Percentiles rank a stretch among this genome's conserved stretches.
Conservation (phyloP, 2,113 vertebrate genomes). For the Panthera uncia region DNA sequence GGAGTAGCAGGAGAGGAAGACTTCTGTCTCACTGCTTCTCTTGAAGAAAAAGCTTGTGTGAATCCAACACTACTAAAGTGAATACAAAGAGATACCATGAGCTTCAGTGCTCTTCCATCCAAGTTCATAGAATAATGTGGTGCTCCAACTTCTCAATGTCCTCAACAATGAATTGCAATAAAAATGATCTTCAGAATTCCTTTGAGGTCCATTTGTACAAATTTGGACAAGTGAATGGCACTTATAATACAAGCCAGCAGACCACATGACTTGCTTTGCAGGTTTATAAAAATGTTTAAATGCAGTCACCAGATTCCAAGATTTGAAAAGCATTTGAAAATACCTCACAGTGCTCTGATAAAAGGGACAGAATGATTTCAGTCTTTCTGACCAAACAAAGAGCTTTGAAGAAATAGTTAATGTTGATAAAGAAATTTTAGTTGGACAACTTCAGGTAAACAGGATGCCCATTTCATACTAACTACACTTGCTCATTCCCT, state of each 20-base stretch:
- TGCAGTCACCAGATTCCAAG: background rate
- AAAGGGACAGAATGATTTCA: background rate
- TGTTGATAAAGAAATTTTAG: background rate
- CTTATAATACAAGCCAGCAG: background rate
- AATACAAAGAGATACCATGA: background rate
- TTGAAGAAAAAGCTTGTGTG: background rate
- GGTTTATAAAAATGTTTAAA: background rate
- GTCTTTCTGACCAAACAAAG: background rate
- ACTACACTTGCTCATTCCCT: background rate
- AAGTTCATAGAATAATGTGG: background rate
- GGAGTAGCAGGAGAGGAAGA: background rate
- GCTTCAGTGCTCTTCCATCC: background rate
- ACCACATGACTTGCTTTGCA: background rate
- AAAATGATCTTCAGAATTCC: background rate
- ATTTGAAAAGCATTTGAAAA: background rate
- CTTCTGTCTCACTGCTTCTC: background rate
- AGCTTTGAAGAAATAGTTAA: background rate
- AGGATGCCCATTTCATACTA: background rate
- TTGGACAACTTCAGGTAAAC: background rate
- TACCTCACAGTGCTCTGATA: background rate
- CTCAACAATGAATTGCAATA: background rate
- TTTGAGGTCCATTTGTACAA: slow-evolving; percentile 1
- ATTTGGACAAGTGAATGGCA: background rate
- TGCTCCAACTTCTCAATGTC: background rate
- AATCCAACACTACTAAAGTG: background rate